These are phyloP conservation scores for Euura saliciscinereae DNA, from an alignment of 1,140 invertebrate species.

Conservation along the genomic window DNA sequence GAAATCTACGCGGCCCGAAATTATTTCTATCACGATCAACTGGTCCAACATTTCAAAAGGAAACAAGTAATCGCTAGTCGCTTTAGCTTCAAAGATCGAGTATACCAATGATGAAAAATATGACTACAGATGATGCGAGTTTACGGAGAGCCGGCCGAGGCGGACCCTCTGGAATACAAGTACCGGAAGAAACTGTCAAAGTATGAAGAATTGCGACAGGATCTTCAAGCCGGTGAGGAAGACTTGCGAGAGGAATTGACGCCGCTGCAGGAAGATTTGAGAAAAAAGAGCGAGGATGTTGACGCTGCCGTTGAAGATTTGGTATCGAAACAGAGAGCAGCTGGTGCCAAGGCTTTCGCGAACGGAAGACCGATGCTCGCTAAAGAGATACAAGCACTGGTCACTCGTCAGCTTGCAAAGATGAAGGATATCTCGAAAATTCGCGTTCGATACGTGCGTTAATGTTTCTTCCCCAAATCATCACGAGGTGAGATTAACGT, in stretches of 20 bases:
- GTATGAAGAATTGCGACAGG: conserved; percentile 20
- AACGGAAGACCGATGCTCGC: conserved; percentile 19
- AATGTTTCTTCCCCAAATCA: neutral
- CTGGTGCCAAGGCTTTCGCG: conserved; percentile 10
- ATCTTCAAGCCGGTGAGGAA: conserved; percentile 14
- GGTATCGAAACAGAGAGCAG: conserved; percentile 11
- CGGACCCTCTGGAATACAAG: conserved; percentile 16
- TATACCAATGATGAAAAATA: neutral
- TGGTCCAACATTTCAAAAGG: conserved; percentile 28
- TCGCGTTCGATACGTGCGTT: conserved; percentile 24
- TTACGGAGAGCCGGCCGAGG: conserved; percentile 19
- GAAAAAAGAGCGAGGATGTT: conserved; percentile 12
- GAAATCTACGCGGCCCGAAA: conserved; percentile 19
- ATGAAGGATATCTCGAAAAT: conserved; percentile 23
- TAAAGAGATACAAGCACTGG: conserved; percentile 17
- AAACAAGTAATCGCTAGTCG: conserved; percentile 22
- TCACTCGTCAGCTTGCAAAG: conserved; percentile 17
- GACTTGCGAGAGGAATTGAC: conserved; percentile 17
- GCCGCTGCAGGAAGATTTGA: conserved; percentile 8
- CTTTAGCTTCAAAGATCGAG: too few relatives aligned
- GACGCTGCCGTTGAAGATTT: conserved; percentile 7
- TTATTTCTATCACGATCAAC: conserved; percentile 25
- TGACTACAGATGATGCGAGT: conserved; percentile 25
- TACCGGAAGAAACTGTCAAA: conserved; percentile 20
- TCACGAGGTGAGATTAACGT: too few relatives aligned